A percentile compares a stretch with the other conserved stretches of the same genome.
Conservation (phyloP, 2,888 invertebrate species). For the Drosophila rellima region DNA sequence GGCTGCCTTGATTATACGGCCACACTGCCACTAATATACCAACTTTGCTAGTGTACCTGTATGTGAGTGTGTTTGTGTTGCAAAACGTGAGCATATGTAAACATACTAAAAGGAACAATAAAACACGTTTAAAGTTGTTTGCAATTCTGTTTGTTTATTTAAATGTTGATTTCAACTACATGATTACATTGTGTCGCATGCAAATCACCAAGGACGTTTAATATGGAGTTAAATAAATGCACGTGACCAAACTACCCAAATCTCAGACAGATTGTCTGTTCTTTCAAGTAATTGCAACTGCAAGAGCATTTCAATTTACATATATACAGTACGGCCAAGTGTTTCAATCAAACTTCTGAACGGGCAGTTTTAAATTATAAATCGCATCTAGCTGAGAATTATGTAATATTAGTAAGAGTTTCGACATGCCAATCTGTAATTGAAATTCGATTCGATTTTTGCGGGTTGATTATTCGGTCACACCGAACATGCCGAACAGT, state of each 20-base stretch:
- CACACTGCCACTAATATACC: constrained; percentile 27
- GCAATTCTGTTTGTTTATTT: constrained; percentile 37
- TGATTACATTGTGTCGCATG: neutral
- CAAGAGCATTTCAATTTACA: neutral
- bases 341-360: neutral
- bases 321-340: neutral
- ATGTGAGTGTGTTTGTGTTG: constrained; percentile 13
- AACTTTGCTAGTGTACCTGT: constrained; percentile 8
- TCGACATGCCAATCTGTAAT: constrained; percentile 16
- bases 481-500: constrained; percentile 26
- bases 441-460: constrained; percentile 35
- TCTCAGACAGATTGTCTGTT: neutral
- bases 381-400: constrained; percentile 12
- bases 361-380: neutral
- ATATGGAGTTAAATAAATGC: neutral
- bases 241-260: constrained; percentile 9
- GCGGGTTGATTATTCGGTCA: constrained; percentile 31
- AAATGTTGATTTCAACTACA: constrained; percentile 3
- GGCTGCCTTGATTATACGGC: constrained; percentile 10
- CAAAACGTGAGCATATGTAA: constrained; percentile 29
- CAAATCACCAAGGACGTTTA: neutral
- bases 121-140: constrained; percentile 31
- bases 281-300: constrained; percentile 8
- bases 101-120: constrained; percentile 24
- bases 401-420: constrained; percentile 26